phyloP scores from a whole-genome alignment of 37 sponge, comb jelly and placozoan genomes.

The Theonella swinhoei region DNA sequence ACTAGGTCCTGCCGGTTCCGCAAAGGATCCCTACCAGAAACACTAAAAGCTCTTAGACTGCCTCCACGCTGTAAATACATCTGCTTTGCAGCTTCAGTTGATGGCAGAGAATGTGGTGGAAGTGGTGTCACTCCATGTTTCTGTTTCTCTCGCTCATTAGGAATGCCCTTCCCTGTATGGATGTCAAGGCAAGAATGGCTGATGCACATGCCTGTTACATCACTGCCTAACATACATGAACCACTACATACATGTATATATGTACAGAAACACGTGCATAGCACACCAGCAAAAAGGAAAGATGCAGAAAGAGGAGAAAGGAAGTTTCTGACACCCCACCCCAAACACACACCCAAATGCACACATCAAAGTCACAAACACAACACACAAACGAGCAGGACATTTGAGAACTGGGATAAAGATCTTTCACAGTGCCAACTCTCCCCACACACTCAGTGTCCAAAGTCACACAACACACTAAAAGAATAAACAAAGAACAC shows the following conservation, averaged over 20 bases:
- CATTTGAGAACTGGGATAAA: too few species aligned
- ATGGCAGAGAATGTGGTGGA: slow-evolving; percentile 19
- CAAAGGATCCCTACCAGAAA: slow-evolving; percentile 33
- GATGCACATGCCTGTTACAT: too few species aligned
- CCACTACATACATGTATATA: background rate
- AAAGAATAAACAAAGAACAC: too few species aligned
- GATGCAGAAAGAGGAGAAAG: too few species aligned
- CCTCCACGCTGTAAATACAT: slow-evolving; percentile 26
- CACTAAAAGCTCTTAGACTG: slow-evolving; percentile 13
- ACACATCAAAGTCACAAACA: too few species aligned
- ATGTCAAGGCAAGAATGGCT: slow-evolving; percentile 13
- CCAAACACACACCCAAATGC: too few species aligned
- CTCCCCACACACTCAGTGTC: too few species aligned
- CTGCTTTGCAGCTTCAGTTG: slow-evolving; percentile 15
- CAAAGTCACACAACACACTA: too few species aligned
- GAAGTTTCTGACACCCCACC: too few species aligned
- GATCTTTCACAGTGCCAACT: too few species aligned
- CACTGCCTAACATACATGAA: background rate
- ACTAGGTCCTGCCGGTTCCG: slow-evolving; percentile 1
- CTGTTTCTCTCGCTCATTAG: slow-evolving; percentile 22
- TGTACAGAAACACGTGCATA: too few species aligned
- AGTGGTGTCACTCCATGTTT: slow-evolving; percentile 15
- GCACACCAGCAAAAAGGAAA: too few species aligned
- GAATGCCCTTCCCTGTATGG: slow-evolving; percentile 5
- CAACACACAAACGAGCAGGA: slow-evolving; percentile 21